Evolutionary conservation across 1,140 invertebrate genomes (phyloP), one percentile per base, ranked within the genome.

Genomic region (Ostrea edulis): DNA sequence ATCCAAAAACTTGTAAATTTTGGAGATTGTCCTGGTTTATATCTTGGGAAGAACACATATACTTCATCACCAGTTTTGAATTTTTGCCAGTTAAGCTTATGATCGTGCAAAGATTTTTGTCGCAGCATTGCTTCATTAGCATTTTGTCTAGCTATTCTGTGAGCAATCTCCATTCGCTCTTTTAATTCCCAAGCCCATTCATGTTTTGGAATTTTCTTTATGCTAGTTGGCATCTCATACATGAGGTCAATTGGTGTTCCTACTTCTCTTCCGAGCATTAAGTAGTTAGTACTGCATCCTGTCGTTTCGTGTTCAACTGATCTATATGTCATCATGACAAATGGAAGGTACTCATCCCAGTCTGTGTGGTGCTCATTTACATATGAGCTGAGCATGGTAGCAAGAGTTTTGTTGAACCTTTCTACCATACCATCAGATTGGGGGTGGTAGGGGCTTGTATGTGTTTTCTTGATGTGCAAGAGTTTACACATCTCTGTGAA

Each of bases 1-100:
- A 4, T 84, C 82, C 83, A 85, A 44, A 29, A 85, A 11, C 35
- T 85, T 9, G 52, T 85, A n/a, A 58, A 62, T 58, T 85, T 85
- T 58, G 8, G 8, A 85, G 53, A 84, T 29, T 54, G 51, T n/a
- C 83, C 83, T 25, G 55, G 52, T 12, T n/a, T 25, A 14, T 62
- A 8, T 58, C 83, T 54, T 29, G 52, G 83, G 35, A 85, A 85
- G 25, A 3, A 55, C 8, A 58, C 83, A 58, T 85, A 85, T 8
- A 29, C 53, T 85, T n/a, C 3, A 44, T 84, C 52, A 62, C 35
- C 54, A 20, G 54, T 1, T 22, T 84, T 44, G 35, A 84, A 84
- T 17, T 0, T 55, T 8, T 84, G 20, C 22, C 52, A 55, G 25
- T 85, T 84, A n/a, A n/a, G n/a, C 0, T 7, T 58, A n/a, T 53